Evolutionary conservation across 2,113 vertebrate genomes (phyloP), one percentile per base, ranked within the genome.

Genomic region (Pedionomus torquatus): DNA sequence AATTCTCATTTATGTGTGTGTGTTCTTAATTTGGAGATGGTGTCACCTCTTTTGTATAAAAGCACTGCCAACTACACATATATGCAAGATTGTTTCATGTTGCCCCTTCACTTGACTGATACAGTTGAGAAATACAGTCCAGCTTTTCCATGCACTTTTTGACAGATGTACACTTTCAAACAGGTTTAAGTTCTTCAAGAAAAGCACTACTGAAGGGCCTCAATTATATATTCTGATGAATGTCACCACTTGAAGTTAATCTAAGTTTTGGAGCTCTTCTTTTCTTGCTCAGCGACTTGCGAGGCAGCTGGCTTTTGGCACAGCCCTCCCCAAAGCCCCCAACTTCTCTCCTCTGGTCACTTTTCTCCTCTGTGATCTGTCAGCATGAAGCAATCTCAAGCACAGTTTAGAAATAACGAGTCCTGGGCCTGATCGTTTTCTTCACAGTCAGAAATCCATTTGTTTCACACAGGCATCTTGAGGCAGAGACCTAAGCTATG

Each of bases 221-320:
- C 7, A 5, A 15, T 41, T 63, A 5, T 49, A 17, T 72, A 17
- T 70, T 82, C 55, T 78, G 65, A 79, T 37, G 18, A 76, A 35
- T 20, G 14, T 49, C 31, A 63, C 11, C 41, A 18, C 25, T 64
- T 87, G 49, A 72, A 44, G 18, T 37, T 63, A 61, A 52, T 78
- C 37, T 46, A 71, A 71, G 20, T 1, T 54, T 71, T 66, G 33
- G 33, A 68, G 14, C 21, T 44, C 30, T 30, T 57, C 35, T 85
- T 82, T 66, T 46, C n/a, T 49, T 66, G 8, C 28, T 68, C 18
- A 17, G 0, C 2, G 2, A 24, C 18, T 83, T 2, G 1, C 0
- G 11, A 91, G 39, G 37, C 28, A 54, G n/a, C 21, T 63, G 49
- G 25, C 4, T 91, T 63, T 80, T 41, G 44, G 18, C 48, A 60